Evolutionary conservation across 2,113 vertebrate species (phyloP).

Genomic region (Pachyramphus minor): DNA sequence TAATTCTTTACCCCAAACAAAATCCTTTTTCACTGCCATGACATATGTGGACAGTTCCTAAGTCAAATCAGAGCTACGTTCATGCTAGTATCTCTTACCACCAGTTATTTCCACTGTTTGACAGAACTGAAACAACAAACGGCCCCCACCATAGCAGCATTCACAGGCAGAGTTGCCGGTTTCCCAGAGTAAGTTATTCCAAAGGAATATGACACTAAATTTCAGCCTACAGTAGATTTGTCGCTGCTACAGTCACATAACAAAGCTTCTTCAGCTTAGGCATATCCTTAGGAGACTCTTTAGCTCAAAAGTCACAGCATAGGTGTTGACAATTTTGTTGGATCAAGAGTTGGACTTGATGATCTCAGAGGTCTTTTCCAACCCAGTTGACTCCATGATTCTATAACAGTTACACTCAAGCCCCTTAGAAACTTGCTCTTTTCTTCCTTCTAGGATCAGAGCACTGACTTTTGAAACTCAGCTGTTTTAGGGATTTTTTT

Average conservation of each 20-base stretch:
- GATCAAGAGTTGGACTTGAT: too few species aligned
- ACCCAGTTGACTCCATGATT: too few species aligned
- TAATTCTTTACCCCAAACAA: not conserved
- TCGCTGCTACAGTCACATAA: not conserved
- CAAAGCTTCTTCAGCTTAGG: not conserved
- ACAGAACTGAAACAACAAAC: not conserved
- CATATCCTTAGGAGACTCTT: not conserved
- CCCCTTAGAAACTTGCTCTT: not conserved
- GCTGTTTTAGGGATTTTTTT: not conserved
- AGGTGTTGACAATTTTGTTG: not conserved
- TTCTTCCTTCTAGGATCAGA: not conserved
- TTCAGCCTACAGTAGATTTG: not conserved
- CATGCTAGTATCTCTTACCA: not conserved
- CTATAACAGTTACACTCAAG: not conserved
- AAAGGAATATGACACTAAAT: not conserved
- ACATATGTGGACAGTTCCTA: not conserved
- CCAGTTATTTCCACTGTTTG: not conserved
- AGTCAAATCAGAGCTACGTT: not conserved
- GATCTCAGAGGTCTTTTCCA: too few species aligned
- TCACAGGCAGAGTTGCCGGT: fast-evolving
- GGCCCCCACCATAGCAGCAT: fast-evolving
- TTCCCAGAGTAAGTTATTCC: not conserved
- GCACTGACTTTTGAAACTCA: not conserved
- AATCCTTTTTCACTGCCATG: not conserved
- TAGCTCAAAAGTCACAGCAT: not conserved